These are phyloP conservation scores for Spilogale gracilis DNA, from an alignment of 2,113 vertebrate genomes.

Conservation along the genomic window DNA sequence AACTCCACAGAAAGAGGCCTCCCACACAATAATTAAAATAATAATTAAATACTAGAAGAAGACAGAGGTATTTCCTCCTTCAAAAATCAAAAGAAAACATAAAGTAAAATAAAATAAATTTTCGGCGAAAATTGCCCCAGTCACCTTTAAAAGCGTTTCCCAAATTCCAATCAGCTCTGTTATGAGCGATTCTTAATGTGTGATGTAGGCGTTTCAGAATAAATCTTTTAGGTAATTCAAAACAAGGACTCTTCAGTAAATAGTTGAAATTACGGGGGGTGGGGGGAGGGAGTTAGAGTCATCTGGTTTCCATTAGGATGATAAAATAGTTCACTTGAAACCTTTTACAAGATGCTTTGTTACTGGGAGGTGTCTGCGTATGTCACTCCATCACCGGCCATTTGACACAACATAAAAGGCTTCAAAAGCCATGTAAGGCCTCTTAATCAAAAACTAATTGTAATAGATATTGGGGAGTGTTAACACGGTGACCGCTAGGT, in stretches of 20 bases:
- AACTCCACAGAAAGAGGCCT: neutral
- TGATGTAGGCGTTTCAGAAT: conserved; percentile 88
- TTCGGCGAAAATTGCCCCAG: conserved; percentile 64
- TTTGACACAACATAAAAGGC: conserved; percentile 99
- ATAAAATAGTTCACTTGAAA: conserved; percentile 99
- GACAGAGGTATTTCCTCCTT: conserved; percentile 76
- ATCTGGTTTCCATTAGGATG: conserved; percentile 99
- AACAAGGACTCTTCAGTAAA: conserved; percentile 94
- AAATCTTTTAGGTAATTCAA: conserved; percentile 92
- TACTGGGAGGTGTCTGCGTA: conserved; percentile 94
- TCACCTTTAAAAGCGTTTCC: conserved; percentile 86
- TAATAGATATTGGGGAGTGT: conserved; percentile 99
- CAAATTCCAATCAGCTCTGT: conserved; percentile 84
- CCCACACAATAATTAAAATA: conserved; percentile 58
- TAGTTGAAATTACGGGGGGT: conserved; percentile 92
- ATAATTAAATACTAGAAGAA: conserved; percentile 79
- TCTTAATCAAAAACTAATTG: conserved; percentile 99
- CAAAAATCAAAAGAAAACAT: conserved; percentile 79
- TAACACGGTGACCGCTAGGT: conserved; percentile 95
- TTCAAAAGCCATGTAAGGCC: conserved; percentile 94
- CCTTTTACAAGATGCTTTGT: conserved; percentile 98
- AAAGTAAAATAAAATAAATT: conserved; percentile 65
- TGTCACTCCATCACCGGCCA: conserved; percentile 98
- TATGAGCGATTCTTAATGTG: conserved; percentile 89
- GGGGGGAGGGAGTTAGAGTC: conserved; percentile 91